Evolutionary conservation across 2,797 vertebrate species (phyloP).

Genomic region (Acanthopagrus latus): DNA sequence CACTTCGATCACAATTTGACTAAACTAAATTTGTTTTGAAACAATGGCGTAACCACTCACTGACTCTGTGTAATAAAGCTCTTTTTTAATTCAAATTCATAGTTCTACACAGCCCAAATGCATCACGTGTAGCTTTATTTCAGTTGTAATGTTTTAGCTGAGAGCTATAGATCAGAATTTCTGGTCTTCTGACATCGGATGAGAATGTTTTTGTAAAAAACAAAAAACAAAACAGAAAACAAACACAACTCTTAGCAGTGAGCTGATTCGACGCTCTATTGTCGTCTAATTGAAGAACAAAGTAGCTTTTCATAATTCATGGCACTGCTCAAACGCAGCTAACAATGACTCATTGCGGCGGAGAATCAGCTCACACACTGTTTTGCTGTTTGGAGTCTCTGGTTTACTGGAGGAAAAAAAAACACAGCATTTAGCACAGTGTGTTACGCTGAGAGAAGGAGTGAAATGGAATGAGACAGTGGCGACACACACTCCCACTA

Average conservation of each 20-base stretch:
- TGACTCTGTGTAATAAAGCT: not conserved
- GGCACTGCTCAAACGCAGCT: slow-evolving; percentile 10
- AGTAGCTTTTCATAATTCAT: slow-evolving; percentile 21
- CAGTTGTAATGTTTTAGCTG: slow-evolving; percentile 6
- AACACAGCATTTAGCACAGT: slow-evolving; percentile 54
- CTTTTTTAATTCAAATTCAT: not conserved
- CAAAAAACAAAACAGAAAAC: not conserved
- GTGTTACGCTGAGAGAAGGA: slow-evolving; percentile 47
- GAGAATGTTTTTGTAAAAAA: not conserved
- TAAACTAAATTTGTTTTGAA: slow-evolving; percentile 1
- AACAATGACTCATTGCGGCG: slow-evolving; percentile 10
- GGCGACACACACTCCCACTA: slow-evolving; percentile 77
- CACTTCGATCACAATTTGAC: not conserved
- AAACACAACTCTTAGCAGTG: slow-evolving; percentile 1
- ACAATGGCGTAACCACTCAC: not conserved
- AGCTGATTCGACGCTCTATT: slow-evolving; percentile 27
- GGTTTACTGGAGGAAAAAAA: slow-evolving; percentile 47
- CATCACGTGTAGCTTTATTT: not conserved
- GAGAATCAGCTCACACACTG: slow-evolving; percentile 6
- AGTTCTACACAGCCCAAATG: not conserved
- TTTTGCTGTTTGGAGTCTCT: slow-evolving; percentile 45
- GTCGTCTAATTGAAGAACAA: slow-evolving; percentile 44
- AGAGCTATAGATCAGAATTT: slow-evolving; percentile 3
- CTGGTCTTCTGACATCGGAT: not conserved
- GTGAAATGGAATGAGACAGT: slow-evolving; percentile 78